phyloP scores from a whole-genome alignment of 2,888 invertebrate species.

The Platycheirus rosarum region DNA sequence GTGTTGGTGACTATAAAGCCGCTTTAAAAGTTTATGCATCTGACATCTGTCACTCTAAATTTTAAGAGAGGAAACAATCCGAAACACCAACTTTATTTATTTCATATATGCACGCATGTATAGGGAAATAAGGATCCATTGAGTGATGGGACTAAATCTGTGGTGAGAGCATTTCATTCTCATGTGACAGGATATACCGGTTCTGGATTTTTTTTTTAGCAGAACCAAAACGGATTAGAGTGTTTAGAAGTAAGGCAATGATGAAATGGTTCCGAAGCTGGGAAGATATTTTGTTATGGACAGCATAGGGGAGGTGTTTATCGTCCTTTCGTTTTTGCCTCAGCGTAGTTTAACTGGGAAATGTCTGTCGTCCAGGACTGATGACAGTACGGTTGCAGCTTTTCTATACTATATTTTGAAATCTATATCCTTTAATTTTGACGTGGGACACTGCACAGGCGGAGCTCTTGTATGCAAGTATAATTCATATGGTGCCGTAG shows the following conservation, averaged over 20 bases:
- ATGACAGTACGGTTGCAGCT: constrained; percentile 30
- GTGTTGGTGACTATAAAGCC: background rate
- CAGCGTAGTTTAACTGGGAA: constrained; percentile 27
- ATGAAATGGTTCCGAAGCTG: constrained; percentile 38
- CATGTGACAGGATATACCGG: constrained; percentile 32
- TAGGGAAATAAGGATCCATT: constrained; percentile 37
- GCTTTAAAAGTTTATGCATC: constrained; percentile 49
- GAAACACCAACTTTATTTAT: constrained; percentile 32
- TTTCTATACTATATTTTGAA: constrained; percentile 20
- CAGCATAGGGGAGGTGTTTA: constrained; percentile 60
- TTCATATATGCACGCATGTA: constrained; percentile 51
- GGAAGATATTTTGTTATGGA: constrained; percentile 52
- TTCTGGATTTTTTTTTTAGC: constrained; percentile 53
- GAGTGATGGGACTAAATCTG: constrained; percentile 68
- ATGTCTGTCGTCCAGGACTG: constrained; percentile 26
- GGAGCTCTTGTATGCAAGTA: constrained; percentile 42
- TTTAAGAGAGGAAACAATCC: constrained; percentile 44
- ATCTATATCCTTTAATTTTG: constrained; percentile 46
- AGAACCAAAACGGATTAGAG: constrained; percentile 51
- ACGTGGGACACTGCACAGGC: constrained; percentile 54
- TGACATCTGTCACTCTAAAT: constrained; percentile 68
- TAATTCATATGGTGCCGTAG: constrained; percentile 28
- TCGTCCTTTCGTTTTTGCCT: constrained; percentile 14
- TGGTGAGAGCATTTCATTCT: constrained; percentile 58
- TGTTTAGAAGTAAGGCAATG: constrained; percentile 63